Conservation (phyloP, 92 coral and sea anemone species). For the Parazoanthus atlanticus region DNA sequence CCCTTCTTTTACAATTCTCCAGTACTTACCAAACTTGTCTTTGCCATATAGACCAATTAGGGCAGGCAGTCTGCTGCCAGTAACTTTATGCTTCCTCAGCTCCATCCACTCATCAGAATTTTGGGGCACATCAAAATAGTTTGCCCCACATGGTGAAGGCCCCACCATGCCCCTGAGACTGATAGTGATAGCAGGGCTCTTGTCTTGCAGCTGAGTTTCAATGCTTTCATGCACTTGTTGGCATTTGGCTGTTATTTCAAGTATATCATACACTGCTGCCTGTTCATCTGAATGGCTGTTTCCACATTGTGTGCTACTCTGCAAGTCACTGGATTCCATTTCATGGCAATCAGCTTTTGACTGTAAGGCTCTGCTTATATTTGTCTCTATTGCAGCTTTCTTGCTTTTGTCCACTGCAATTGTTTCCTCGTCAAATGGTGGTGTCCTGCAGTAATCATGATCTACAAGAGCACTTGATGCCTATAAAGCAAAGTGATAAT, state of each 20-base stretch:
- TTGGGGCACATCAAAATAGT: conserved; percentile 44
- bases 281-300: background rate
- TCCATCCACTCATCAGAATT: conserved; percentile 48
- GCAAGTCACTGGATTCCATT: background rate
- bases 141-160: conserved; percentile 40
- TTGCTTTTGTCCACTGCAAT: background rate
- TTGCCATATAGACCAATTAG: conserved; percentile 46
- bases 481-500: conserved; percentile 2
- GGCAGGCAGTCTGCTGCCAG: conserved; percentile 48
- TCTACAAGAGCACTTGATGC: background rate
- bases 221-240: conserved; percentile 36
- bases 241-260: background rate
- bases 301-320: background rate
- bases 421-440: background rate
- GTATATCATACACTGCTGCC: too few species aligned
- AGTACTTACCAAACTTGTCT: conserved; percentile 42
- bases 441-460: background rate
- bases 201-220: conserved; percentile 50
- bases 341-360: background rate
- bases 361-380: background rate
- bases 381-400: background rate
- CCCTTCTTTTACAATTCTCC: conserved; percentile 45
- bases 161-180: conserved; percentile 41
- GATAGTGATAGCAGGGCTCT: conserved; percentile 49
- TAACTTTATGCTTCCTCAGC: conserved; percentile 44